Percentiles rank a stretch among this genome's conserved stretches.
phyloP scores from a whole-genome alignment of 1,140 invertebrate species.

The Rhopalosiphum padi region DNA sequence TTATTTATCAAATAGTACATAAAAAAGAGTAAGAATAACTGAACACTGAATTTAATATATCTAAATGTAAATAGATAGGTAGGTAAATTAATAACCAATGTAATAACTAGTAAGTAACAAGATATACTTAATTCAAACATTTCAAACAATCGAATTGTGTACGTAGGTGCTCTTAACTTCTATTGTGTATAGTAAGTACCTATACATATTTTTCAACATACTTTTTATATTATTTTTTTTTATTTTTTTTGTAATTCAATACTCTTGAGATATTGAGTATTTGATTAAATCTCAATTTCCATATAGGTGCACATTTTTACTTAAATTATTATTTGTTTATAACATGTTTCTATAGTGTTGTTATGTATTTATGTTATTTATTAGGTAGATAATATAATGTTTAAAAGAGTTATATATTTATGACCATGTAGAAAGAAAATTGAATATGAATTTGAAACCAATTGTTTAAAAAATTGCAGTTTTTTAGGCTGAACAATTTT shows the following conservation, averaged over 20 bases:
- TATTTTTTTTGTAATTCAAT: conserved; percentile 22
- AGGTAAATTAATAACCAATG: not conserved
- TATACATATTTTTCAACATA: not conserved
- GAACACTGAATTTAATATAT: not conserved
- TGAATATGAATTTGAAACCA: not conserved
- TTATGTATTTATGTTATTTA: not conserved
- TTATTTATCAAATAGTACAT: not conserved
- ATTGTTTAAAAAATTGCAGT: no score
- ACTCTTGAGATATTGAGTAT: conserved; percentile 23
- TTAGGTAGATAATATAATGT: not conserved
- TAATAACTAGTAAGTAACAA: not conserved
- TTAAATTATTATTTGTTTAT: not conserved
- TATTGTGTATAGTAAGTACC: not conserved
- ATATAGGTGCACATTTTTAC: not conserved
- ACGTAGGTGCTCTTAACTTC: not conserved
- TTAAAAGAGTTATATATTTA: no score
- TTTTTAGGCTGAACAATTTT: no score
- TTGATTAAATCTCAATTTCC: conserved; percentile 25
- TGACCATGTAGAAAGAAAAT: not conserved
- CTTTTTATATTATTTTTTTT: not conserved
- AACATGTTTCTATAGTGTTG: not conserved
- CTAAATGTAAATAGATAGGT: not conserved
- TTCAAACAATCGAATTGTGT: not conserved
- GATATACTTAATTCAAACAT: not conserved
- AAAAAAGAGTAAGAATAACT: not conserved